Percentiles rank a stretch among this genome's conserved stretches.
These are phyloP conservation scores for Pionites leucogaster DNA, from an alignment of 2,113 vertebrate genomes.

Conservation along the genomic window DNA sequence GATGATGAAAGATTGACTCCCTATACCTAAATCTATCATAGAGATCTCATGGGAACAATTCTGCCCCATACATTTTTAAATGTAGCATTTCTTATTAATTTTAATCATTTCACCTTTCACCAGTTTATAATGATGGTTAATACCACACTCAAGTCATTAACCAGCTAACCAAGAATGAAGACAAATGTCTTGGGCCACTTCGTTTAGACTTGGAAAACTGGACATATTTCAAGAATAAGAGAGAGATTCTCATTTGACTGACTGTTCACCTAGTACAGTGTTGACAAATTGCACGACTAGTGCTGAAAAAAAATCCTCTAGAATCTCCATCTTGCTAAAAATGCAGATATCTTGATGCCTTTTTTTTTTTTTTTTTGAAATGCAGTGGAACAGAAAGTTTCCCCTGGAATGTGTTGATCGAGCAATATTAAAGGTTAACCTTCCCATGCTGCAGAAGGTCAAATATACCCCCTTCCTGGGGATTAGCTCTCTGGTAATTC, in stretches of 20 bases:
- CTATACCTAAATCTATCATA: background rate
- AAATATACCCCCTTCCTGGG: constrained; percentile 40
- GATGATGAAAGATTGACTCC: constrained; percentile 28
- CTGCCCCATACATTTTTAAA: constrained; percentile 3
- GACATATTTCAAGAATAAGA: background rate
- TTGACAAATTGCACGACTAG: background rate
- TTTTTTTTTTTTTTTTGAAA: too few relatives aligned
- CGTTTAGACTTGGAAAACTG: constrained; percentile 8
- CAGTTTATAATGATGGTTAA: constrained; percentile 11
- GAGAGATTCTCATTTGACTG: background rate
- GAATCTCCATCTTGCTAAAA: constrained; percentile 10
- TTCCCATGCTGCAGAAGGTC: constrained; percentile 48
- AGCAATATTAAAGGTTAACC: constrained; percentile 59
- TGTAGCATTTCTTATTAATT: constrained; percentile 23
- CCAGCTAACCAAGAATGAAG: constrained; percentile 36
- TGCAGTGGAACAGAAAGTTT: background rate
- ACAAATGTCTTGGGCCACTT: background rate
- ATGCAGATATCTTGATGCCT: background rate
- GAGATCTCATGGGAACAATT: background rate
- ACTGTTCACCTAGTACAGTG: background rate
- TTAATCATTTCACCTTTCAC: constrained; percentile 35
- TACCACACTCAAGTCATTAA: constrained; percentile 13
- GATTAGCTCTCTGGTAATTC: constrained; percentile 48
- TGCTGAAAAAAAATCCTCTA: background rate
- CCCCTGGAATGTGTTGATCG: background rate